Evolutionary conservation across 2,113 vertebrate genomes (phyloP).

Genomic region (Anoplopoma fimbria): DNA sequence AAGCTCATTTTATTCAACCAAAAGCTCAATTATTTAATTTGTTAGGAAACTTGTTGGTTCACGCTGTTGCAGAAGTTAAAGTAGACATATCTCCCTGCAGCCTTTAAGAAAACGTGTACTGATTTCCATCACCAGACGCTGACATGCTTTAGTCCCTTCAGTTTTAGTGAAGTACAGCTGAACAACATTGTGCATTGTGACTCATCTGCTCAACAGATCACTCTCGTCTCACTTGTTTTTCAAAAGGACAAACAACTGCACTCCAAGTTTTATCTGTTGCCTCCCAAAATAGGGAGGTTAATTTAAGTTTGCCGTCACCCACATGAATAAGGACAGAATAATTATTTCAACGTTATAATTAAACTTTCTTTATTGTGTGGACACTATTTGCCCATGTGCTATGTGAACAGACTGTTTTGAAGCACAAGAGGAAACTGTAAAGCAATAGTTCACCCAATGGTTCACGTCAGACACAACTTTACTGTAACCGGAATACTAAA

Average conservation of each 20-base stretch:
- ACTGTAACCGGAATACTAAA: constrained; percentile 9
- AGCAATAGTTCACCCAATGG: background rate
- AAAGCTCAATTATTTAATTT: background rate
- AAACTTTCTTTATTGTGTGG: constrained; percentile 19
- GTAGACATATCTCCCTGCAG: background rate
- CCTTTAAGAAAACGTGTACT: background rate
- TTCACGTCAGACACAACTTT: background rate
- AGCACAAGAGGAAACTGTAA: background rate
- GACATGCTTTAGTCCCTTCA: background rate
- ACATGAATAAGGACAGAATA: constrained; percentile 42
- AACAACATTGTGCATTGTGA: background rate
- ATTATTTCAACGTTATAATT: constrained; percentile 37
- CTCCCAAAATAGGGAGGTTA: constrained; percentile 17
- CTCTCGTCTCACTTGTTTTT: constrained; percentile 18
- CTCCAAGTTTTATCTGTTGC: constrained; percentile 1
- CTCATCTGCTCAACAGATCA: constrained; percentile 25
- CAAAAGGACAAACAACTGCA: constrained; percentile 27
- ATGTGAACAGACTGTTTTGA: constrained; percentile 35
- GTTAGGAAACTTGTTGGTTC: background rate
- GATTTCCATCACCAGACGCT: constrained; percentile 22
- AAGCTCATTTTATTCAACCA: background rate
- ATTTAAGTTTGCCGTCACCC: constrained; percentile 24
- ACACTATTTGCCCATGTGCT: background rate
- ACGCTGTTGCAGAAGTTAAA: background rate
- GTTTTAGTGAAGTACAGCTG: background rate